Evolutionary conservation across 2,113 vertebrate genomes (phyloP).

Genomic region (Gavia stellata): DNA sequence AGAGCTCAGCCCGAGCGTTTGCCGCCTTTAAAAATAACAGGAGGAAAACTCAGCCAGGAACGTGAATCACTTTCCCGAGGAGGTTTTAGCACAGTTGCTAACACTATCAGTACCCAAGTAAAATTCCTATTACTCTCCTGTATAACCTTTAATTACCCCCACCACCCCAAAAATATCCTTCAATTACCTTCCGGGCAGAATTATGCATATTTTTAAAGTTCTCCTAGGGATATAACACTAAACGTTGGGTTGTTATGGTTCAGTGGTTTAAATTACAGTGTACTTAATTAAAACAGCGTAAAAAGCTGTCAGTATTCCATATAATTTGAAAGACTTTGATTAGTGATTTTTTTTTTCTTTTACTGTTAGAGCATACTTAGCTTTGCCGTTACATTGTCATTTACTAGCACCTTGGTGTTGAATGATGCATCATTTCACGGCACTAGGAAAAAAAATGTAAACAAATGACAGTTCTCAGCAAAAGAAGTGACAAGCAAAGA

Average conservation of each 20-base stretch:
- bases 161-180: constrained; percentile 66
- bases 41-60: background rate
- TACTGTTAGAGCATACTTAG: background rate
- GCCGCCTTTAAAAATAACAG: background rate
- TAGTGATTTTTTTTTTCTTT: constrained; percentile 18
- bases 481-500: background rate
- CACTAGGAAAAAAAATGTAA: background rate
- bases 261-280: constrained; percentile 66
- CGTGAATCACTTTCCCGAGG: constrained; percentile 21
- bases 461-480: background rate
- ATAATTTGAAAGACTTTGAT: constrained; percentile 50
- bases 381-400: background rate
- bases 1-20: constrained; percentile 30
- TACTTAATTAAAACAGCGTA: constrained; percentile 70
- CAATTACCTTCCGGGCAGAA: constrained; percentile 60
- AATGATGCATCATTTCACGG: background rate
- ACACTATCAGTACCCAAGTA: constrained; percentile 40
- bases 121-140: constrained; percentile 53
- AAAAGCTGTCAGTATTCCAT: constrained; percentile 60
- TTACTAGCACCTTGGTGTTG: background rate
- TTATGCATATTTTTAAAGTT: constrained; percentile 68
- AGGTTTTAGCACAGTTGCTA: constrained; percentile 54
- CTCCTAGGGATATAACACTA: constrained; percentile 69
- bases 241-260: constrained; percentile 63
- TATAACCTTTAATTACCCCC: constrained; percentile 67